Conservation (phyloP, 2,113 vertebrate genomes). For the Paradoxurus hermaphroditus region DNA sequence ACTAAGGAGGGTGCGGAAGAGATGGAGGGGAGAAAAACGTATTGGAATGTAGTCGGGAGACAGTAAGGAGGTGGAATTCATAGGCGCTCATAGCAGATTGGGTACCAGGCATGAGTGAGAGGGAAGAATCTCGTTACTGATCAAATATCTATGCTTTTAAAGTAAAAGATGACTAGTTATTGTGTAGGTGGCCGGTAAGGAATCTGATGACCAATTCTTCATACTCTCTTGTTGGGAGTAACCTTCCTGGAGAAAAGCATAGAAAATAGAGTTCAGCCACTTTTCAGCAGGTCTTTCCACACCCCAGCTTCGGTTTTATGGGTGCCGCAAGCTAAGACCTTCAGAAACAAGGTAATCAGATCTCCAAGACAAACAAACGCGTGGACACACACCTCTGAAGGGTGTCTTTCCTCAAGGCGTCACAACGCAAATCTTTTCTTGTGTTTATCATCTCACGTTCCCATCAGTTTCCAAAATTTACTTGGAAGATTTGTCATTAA, state of each 20-base stretch:
- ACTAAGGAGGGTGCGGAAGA: not conserved
- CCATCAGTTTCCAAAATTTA: not conserved
- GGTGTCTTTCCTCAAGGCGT: not conserved
- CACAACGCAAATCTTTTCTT: not conserved
- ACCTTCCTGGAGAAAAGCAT: not conserved
- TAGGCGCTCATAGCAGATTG: not conserved
- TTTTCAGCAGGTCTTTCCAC: not conserved
- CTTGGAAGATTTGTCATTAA: not conserved
- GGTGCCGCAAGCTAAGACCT: not conserved
- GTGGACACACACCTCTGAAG: not conserved
- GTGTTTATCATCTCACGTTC: not conserved
- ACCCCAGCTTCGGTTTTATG: too few species aligned
- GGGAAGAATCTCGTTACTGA: not conserved
- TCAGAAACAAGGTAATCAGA: not conserved
- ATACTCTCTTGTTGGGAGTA: not conserved
- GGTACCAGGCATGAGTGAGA: not conserved
- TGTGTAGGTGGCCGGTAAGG: not conserved
- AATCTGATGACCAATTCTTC: not conserved
- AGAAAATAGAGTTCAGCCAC: not conserved
- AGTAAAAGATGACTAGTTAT: not conserved
- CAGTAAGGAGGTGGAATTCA: not conserved
- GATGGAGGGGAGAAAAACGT: not conserved
- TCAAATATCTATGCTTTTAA: not conserved
- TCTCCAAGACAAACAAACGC: not conserved
- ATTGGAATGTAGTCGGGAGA: not conserved